Conservation (phyloP, 2,113 vertebrate species). For the Platysternon megacephalum region DNA sequence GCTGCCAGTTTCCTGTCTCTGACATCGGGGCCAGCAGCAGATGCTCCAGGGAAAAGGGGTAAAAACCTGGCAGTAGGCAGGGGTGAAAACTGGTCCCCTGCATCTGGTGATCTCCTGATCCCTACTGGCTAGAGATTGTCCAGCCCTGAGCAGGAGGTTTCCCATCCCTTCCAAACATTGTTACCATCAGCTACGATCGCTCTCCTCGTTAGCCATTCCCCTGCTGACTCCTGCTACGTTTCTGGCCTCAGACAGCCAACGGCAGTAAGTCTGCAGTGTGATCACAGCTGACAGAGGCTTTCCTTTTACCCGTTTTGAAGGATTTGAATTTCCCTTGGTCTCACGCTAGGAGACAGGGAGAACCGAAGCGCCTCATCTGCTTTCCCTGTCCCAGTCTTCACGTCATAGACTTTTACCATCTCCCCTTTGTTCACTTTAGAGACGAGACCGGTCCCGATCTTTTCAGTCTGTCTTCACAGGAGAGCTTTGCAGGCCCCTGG, state of each 20-base stretch:
- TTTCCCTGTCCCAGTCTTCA: background rate
- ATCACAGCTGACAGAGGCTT: background rate
- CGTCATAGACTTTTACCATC: too few species aligned
- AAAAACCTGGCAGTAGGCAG: background rate
- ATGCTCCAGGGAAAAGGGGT: background rate
- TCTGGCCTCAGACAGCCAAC: background rate
- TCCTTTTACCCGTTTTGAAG: background rate
- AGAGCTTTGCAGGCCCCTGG: too few species aligned
- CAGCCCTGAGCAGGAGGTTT: background rate
- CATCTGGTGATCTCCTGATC: background rate
- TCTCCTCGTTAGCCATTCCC: background rate
- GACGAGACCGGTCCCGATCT: too few species aligned
- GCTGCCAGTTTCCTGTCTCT: too few species aligned
- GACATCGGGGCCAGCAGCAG: background rate
- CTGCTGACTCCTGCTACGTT: too few species aligned
- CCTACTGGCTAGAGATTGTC: background rate
- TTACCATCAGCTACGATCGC: background rate
- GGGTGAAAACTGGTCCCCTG: background rate
- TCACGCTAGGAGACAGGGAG: too few species aligned
- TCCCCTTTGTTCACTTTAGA: too few species aligned
- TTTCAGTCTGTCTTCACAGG: too few species aligned
- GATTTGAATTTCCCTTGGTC: background rate
- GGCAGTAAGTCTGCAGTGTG: too few species aligned
- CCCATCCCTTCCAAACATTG: background rate
- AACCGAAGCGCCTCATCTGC: background rate